Conservation (phyloP, 2,113 vertebrate species). For the Stigmatopora nigra region DNA sequence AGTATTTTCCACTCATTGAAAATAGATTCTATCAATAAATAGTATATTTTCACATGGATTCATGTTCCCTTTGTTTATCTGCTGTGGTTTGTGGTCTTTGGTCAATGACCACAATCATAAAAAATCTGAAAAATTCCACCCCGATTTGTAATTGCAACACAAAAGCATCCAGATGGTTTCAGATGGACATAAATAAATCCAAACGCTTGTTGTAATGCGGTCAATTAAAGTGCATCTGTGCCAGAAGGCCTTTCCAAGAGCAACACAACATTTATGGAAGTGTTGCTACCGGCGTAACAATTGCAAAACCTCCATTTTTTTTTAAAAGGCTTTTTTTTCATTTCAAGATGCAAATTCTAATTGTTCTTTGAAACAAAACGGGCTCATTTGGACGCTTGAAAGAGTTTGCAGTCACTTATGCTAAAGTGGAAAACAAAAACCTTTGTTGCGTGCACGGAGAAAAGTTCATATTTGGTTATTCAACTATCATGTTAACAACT, state of each 20-base stretch:
- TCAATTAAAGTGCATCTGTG: constrained; percentile 1
- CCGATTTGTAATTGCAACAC: not conserved
- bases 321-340: not conserved
- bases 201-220: not conserved
- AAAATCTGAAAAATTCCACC: too few relatives aligned
- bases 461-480: too few relatives aligned
- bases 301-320: not conserved
- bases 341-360: not conserved
- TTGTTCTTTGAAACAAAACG: not conserved
- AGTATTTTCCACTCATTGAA: too few relatives aligned
- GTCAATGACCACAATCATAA: not conserved
- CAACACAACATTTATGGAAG: not conserved
- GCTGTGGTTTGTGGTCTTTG: not conserved
- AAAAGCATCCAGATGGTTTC: constrained; percentile 1
- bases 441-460: too few relatives aligned
- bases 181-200: not conserved
- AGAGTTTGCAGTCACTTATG: not conserved
- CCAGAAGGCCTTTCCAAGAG: not conserved
- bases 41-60: not conserved
- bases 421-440: not conserved
- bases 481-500: too few relatives aligned
- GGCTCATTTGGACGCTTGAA: too few relatives aligned
- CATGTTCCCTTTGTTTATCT: not conserved
- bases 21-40: too few relatives aligned
- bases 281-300: not conserved